Conservation (phyloP, 2,113 vertebrate genomes). For the Semnopithecus entellus region DNA sequence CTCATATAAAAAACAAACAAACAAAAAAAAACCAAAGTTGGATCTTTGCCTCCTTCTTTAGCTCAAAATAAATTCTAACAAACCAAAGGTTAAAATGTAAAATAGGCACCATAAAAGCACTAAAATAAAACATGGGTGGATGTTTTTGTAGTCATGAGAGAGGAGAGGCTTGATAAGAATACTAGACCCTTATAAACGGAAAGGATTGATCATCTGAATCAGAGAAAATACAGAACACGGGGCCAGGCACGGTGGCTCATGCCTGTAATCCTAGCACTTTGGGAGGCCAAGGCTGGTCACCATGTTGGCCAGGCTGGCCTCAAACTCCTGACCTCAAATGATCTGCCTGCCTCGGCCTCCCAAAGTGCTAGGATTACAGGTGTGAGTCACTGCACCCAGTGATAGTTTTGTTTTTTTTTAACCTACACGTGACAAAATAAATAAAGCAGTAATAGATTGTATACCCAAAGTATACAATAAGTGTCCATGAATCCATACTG, state of each 20-base stretch:
- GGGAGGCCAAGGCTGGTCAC: neutral
- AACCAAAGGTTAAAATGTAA: conserved; percentile 19
- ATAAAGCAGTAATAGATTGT: neutral
- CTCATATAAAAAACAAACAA: neutral
- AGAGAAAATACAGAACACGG: neutral
- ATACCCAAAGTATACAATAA: neutral
- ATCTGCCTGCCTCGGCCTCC: neutral
- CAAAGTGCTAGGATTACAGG: neutral
- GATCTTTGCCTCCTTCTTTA: neutral
- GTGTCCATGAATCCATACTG: neutral
- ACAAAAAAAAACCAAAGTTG: neutral
- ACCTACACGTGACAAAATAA: neutral
- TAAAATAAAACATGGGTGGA: neutral
- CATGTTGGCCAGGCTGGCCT: neutral
- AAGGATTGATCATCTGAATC: neutral
- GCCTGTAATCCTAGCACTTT: neutral
- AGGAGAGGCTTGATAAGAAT: neutral
- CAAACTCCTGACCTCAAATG: neutral
- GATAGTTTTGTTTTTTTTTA: neutral
- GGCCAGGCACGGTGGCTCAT: neutral
- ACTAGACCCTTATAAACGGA: neutral
- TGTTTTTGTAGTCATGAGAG: neutral
- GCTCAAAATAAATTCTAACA: conserved; percentile 5
- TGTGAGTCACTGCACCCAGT: neutral
- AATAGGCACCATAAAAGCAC: neutral